Conservation (phyloP, 2,888 invertebrate species). For the Nomada goodeniana region DNA sequence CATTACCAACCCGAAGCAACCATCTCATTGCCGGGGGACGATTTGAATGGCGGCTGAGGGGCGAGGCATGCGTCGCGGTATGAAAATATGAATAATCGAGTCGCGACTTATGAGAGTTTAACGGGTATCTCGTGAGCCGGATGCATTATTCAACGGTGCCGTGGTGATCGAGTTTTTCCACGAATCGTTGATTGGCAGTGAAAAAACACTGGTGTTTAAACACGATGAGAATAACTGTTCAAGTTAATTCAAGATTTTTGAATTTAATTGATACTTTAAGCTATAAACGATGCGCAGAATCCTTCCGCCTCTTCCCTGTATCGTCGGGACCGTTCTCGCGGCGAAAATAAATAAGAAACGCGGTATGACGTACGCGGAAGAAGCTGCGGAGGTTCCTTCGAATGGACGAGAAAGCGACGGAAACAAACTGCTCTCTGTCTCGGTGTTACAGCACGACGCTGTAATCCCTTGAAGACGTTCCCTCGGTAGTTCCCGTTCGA, state of each 20-base stretch:
- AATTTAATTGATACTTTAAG: conserved; percentile 15
- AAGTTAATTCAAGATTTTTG: no score
- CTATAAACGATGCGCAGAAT: background rate
- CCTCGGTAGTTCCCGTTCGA: conserved; percentile 17
- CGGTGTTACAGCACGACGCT: conserved; percentile 29
- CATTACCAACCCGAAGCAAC: conserved; percentile 26
- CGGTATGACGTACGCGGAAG: conserved; percentile 10
- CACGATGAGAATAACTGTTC: no score
- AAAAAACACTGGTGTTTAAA: no score
- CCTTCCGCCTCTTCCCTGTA: background rate
- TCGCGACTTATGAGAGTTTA: conserved; percentile 3
- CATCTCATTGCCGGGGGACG: background rate
- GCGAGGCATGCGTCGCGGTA: background rate
- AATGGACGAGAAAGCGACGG: conserved; percentile 36
- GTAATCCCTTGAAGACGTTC: conserved; percentile 47
- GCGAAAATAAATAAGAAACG: conserved; percentile 27
- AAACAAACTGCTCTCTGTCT: conserved; percentile 51
- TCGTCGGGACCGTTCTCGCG: background rate
- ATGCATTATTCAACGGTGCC: background rate
- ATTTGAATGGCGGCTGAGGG: background rate
- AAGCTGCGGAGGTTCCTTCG: conserved; percentile 13
- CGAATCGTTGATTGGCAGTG: background rate
- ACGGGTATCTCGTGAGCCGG: background rate
- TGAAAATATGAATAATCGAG: conserved; percentile 13
- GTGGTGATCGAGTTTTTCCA: background rate